Base-by-base conservation (phyloP, 2,113 vertebrate genomes). In the Acrocephalus arundinaceus region DNA sequence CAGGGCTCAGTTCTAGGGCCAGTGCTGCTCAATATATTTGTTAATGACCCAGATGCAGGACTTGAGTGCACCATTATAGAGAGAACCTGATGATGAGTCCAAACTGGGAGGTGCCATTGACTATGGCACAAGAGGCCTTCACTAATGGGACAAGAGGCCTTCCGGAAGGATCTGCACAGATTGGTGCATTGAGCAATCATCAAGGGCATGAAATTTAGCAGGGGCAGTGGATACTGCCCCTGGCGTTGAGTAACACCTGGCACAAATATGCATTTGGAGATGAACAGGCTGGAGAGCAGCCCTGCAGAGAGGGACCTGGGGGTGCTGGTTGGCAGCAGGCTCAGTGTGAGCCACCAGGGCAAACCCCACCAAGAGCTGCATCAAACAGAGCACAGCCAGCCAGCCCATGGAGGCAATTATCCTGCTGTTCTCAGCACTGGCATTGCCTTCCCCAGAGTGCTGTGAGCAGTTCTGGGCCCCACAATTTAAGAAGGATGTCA, bases 401-500 rank as follows among this genome's bases (percentile, higher is more conserved):
- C 0, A 0, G 25, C 27, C 21, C 37, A 54, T 0, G 0, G 39
- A 72, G 28, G 37, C 0, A 2, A 58, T 15, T 54, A 14, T 48
- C 30, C 33, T 3, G 2, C 65, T 77, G n/a, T 12, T 30, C 15
- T 72, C 9, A 9, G 6, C 11, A 4, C 3, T 52, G 51, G 45
- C 31, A 33, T 2, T 0, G 7, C 15, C 4, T 33, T 28, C 31
- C 16, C 28, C 5, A 7, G 23, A 66, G 10, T 3, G 1, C 4
- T 30, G 57, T 33, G 39, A 54, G 41, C 33, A 54, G 33, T 28
- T 59, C 54, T 74, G 46, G 45, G 33, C 39, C 27, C 6, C 48
- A 63, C 33, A 65, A 9, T 5, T 27, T 39, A 39, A 55, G 59
- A 65, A 39, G 9, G 14, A 39, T 48, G 23, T 23, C 28, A n/a